A percentile compares a stretch with the other conserved stretches of the same genome.
phyloP scores from a whole-genome alignment of 2,113 vertebrate genomes.

The Paratilapia polleni region DNA sequence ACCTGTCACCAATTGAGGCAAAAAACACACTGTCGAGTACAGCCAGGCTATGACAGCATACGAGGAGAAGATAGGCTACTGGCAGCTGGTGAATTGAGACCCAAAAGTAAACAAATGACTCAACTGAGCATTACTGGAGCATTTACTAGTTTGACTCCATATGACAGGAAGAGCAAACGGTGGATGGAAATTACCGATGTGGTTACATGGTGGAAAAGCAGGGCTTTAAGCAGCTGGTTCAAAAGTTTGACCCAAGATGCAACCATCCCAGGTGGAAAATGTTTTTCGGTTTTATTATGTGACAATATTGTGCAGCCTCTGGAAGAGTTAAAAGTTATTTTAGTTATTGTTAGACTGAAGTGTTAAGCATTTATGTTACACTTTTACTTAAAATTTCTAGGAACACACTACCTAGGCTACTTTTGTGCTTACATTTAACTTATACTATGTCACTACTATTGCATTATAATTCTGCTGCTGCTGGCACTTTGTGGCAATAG shows the following conservation, averaged over 20 bases:
- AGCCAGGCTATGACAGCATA: neutral
- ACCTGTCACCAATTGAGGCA: fast-evolving
- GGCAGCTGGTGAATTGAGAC: neutral
- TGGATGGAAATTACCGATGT: neutral
- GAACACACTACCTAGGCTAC: neutral
- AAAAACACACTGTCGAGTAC: neutral
- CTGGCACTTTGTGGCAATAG: fast-evolving
- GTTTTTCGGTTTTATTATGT: too few relatives aligned
- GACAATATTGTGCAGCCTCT: neutral
- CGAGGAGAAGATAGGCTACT: neutral
- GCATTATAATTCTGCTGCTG: neutral
- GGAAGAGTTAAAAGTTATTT: neutral
- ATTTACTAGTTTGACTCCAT: neutral
- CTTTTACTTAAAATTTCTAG: neutral
- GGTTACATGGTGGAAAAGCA: neutral
- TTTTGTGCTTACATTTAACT: fast-evolving
- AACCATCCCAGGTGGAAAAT: too few relatives aligned
- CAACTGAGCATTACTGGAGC: neutral
- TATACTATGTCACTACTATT: neutral
- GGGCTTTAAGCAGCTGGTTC: too few relatives aligned
- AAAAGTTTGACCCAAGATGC: too few relatives aligned
- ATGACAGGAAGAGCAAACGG: neutral
- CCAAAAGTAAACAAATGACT: neutral
- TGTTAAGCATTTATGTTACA: neutral
- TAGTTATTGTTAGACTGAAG: neutral